phyloP scores from a whole-genome alignment of 2,113 vertebrate species.

The Zosterops pallidus region DNA sequence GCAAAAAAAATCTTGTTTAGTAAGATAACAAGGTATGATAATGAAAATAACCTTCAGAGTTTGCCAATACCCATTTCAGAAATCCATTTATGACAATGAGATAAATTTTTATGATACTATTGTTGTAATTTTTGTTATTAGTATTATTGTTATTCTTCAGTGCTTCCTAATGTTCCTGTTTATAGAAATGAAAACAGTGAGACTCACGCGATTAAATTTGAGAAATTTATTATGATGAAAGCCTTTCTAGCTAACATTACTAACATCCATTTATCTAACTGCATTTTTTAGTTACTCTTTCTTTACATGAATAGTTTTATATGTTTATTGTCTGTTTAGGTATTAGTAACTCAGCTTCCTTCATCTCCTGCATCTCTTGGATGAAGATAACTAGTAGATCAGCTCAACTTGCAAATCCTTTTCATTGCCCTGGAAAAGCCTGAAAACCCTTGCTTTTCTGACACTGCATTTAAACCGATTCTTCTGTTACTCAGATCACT shows the following conservation, averaged over 20 bases:
- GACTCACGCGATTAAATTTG: slow-evolving; percentile 7
- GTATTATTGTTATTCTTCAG: slow-evolving; percentile 17
- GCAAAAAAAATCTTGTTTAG: not conserved
- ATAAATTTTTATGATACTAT: slow-evolving; percentile 8
- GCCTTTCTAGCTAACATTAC: not conserved
- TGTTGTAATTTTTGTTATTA: not conserved
- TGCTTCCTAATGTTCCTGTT: slow-evolving; percentile 23
- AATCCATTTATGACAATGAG: slow-evolving; percentile 20
- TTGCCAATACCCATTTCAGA: not conserved
- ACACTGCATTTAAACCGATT: not conserved
- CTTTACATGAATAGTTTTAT: not conserved
- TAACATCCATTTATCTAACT: not conserved
- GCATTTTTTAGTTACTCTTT: not conserved
- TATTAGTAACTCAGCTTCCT: not conserved
- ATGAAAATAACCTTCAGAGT: slow-evolving; percentile 11
- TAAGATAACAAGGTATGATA: not conserved
- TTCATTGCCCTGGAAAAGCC: not conserved
- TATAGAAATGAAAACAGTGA: slow-evolving; percentile 29
- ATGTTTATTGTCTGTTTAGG: not conserved
- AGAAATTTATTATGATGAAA: slow-evolving; percentile 21
- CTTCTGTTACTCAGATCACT: not conserved
- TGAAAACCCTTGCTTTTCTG: not conserved
- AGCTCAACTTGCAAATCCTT: not conserved
- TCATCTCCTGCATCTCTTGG: not conserved
- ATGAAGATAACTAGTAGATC: not conserved